phyloP scores from a whole-genome alignment of 2,113 vertebrate species.

The Nibea albiflora region DNA sequence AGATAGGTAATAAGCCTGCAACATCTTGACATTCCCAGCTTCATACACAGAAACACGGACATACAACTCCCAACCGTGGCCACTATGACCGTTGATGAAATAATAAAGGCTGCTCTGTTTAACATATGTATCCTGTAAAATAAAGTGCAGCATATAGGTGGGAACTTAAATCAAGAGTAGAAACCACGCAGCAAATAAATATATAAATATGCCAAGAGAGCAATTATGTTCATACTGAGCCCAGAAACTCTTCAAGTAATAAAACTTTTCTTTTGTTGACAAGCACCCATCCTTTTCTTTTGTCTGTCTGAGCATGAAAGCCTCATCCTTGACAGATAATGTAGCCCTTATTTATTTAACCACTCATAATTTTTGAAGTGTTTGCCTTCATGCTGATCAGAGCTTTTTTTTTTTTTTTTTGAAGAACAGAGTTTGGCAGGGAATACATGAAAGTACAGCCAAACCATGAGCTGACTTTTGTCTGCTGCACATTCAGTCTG shows the following conservation, averaged over 20 bases:
- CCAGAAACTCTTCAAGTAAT: neutral
- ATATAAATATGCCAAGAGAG: conserved; percentile 26
- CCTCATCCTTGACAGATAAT: conserved; percentile 35
- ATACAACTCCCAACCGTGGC: neutral
- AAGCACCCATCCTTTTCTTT: neutral
- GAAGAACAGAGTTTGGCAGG: conserved; percentile 52
- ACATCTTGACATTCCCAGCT: conserved; percentile 18
- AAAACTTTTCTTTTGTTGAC: neutral
- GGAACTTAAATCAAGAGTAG: conserved; percentile 1
- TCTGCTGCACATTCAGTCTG: conserved; percentile 45
- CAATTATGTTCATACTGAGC: conserved; percentile 9
- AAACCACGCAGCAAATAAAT: conserved; percentile 5
- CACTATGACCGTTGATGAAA: neutral
- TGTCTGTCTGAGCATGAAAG: conserved; percentile 23
- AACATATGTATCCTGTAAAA: conserved; percentile 6
- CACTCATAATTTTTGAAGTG: conserved; percentile 39
- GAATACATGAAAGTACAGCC: conserved; percentile 27
- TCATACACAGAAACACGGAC: conserved; percentile 14
- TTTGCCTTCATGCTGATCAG: conserved; percentile 46
- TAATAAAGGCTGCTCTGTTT: conserved; percentile 5
- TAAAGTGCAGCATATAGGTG: neutral
- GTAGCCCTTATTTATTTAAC: conserved; percentile 51
- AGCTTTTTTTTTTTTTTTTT: conserved; percentile 30
- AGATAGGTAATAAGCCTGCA: conserved; percentile 35
- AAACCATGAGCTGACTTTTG: conserved; percentile 64